Evolutionary conservation across 1,140 invertebrate genomes (phyloP).

Genomic region (Tetraneura akinire): DNA sequence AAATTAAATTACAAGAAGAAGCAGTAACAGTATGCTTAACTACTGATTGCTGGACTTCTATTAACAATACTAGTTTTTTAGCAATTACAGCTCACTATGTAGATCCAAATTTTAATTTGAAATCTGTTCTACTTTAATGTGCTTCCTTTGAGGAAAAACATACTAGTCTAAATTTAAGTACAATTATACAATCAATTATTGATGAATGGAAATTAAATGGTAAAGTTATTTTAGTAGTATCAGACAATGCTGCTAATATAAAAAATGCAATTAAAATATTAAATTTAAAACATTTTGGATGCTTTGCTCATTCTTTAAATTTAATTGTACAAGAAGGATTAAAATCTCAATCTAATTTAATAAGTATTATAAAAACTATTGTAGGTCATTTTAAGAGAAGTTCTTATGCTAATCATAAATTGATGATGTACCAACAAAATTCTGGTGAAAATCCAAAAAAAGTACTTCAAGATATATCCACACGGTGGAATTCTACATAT

Average conservation of each 20-base stretch:
- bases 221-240: not conserved
- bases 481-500: slow-evolving; percentile 9
- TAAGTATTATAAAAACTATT: not conserved
- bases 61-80: slow-evolving; percentile 53
- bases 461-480: not conserved
- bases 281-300: not conserved
- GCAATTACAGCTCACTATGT: slow-evolving; percentile 55
- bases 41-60: slow-evolving; percentile 55
- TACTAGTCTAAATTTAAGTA: not conserved
- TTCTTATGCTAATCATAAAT: not conserved
- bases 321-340: not conserved
- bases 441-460: not conserved
- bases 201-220: slow-evolving; percentile 19
- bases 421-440: not conserved
- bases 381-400: slow-evolving; percentile 10
- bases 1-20: not conserved
- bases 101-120: slow-evolving; percentile 48
- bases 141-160: not conserved
- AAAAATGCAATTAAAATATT: not conserved
- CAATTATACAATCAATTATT: not conserved
- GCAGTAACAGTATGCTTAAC: slow-evolving; percentile 52
- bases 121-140: slow-evolving; percentile 10
- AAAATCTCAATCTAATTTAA: not conserved
- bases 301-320: not conserved
- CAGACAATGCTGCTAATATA: slow-evolving; percentile 1